Base-by-base conservation (phyloP, 2,888 invertebrate species). In the Furcula furcula region DNA sequence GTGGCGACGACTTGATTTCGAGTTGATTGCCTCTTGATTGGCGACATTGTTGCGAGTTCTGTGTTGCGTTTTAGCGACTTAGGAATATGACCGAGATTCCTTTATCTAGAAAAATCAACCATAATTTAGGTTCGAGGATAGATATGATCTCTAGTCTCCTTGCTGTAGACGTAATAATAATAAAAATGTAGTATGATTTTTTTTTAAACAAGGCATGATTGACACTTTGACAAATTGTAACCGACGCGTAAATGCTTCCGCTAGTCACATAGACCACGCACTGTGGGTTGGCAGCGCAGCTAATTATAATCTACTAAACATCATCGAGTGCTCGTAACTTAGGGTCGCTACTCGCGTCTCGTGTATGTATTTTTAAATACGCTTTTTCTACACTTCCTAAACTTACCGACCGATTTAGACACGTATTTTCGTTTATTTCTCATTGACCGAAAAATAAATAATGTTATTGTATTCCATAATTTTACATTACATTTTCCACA, bases 271-370 rank as follows among this genome's bases (percentile, higher is more conserved):
- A 54, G 21, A 43, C 67, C 70, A 45, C 44, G 40, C 33, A 27
- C 41, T 47, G 54, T 59, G 65, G 68, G 73, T 74, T 72, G 70
- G 76, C 71, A 75, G 75, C 77, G 67, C 65, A 65, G 81, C 87
- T 87, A 88, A 86, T 88, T 88, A 88, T 88, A 88, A 84, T 85
- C 85, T 76, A 78, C 86, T 84, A 82, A 85, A 84, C 81, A 83
- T 84, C 83, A 85, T 82, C 80, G 82, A 78, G 78, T 76, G 76
- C 69, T 77, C 65, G 77, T 79, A 79, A 80, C 56, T 76, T 85
- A 80, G 86, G 87, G 84, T 82, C 76, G 81, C 74, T 62, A 67
- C 73, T 75, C 63, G 81, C 74, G 62, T 67, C 73, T 75, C 63
- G 49, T 47, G 54, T 65, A 68, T 70, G 65, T 83, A 81, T 82